Evolutionary conservation across 1,140 invertebrate genomes (phyloP).

Genomic region (Hylaeus volcanicus): DNA sequence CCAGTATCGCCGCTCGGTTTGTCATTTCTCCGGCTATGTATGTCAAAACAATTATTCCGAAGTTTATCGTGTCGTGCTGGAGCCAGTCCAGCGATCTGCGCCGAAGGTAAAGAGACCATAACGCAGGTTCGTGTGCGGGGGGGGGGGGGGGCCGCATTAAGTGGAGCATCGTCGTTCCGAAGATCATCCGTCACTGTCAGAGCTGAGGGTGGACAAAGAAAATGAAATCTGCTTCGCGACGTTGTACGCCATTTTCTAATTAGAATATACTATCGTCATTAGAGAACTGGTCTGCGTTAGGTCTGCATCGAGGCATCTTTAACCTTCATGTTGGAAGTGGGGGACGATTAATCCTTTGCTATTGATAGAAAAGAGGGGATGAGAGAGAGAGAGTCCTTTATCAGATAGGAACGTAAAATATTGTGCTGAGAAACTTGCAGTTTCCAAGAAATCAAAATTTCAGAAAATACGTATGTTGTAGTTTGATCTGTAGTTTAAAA

Average conservation of each 20-base stretch:
- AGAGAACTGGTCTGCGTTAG: not conserved
- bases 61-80: conserved; percentile 37
- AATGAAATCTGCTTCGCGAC: conserved; percentile 6
- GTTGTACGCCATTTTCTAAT: conserved; percentile 15
- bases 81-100: not conserved
- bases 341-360: too few relatives aligned
- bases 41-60: conserved; percentile 51
- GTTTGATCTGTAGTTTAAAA: too few relatives aligned
- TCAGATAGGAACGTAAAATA: too few relatives aligned
- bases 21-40: conserved; percentile 40
- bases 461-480: too few relatives aligned
- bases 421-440: too few relatives aligned
- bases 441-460: too few relatives aligned
- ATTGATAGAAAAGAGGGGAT: too few relatives aligned
- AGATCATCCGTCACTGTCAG: conserved; percentile 37
- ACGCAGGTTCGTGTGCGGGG: not conserved
- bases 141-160: conserved; percentile 11
- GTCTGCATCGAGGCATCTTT: too few relatives aligned
- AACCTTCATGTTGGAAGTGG: not conserved
- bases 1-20: conserved; percentile 12
- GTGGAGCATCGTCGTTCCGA: conserved; percentile 32
- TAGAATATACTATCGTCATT: not conserved
- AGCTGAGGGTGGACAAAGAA: conserved; percentile 1
- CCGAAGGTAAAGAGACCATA: conserved; percentile 32
- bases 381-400: too few relatives aligned